Base-by-base conservation (phyloP, 2,113 vertebrate species). In the Caranx ignobilis region DNA sequence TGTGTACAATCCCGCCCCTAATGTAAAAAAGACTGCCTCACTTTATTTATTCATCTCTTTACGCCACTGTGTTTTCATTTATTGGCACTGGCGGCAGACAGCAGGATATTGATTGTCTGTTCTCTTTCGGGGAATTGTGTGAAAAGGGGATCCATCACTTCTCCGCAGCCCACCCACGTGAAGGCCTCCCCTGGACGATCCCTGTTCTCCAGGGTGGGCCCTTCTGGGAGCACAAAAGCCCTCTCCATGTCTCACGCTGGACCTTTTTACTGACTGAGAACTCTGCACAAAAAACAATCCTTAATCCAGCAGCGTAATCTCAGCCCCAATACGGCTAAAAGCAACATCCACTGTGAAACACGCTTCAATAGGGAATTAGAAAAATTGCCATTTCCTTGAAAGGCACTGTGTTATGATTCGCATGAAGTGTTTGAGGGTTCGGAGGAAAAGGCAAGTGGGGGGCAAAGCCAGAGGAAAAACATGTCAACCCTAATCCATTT, bases 401-500 rank as follows among this genome's bases (percentile, higher is more conserved):
- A 88, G 68, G 43, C 52, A 32, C 74, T n/a, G 81, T 63, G 86
- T 75, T 81, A 66, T 81, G 78, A 87, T 77, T 89, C 19, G 15
- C 47, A 34, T 61, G 37, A 50, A 76, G 55, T 83, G 80, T 88
- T 87, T 91, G 81, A 87, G 82, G 67, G 69, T 85, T 86, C 32
- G 9, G 67, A 74, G 68, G 67, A 78, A 78, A 62, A 77, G 64
- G 81, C 50, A 83, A 86, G 82, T 54, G 71, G 60, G 60, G 77
- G 88, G 79, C 79, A 75, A 74, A 83, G 48, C 84, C 78, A 86
- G 86, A 80, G 86, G 88, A 91, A 85, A 85, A 93, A 91, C 82
- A 89, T 90, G 88, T 93, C 84, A 19, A 77, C 82, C 89, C 88
- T 91, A 91, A 95, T 95, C 93, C 87, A 87, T 95, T 95, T 94